Evolutionary conservation across 2,113 vertebrate species (phyloP), one percentile per base, ranked within the genome.

Genomic region (Cardinalis cardinalis): DNA sequence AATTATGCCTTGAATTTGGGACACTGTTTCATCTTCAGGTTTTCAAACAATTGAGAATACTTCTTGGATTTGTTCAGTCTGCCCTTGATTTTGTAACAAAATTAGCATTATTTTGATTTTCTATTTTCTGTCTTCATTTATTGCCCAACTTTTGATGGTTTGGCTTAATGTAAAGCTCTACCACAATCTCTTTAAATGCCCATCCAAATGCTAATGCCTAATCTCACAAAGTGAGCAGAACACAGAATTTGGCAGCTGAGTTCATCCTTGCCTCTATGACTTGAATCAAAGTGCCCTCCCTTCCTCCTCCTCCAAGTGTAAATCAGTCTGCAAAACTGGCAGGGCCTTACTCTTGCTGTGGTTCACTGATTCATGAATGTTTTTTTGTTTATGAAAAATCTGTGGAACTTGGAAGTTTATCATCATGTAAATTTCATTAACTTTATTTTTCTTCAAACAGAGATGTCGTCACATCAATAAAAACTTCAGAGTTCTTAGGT

Each of bases 341-440:
- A 87, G 94, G 92, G 92, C 94, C 84, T 95, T 76, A 73, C 41
- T 76, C 1, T 79, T 86, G 72, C 86, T 95, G 90, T 94, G 95
- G 93, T 89, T 94, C 88, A 89, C 94, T 95, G 75, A 96, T 97
- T 96, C 90, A 84, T 95, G 90, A 97, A 97, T 93, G 93, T 43
- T 56, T 93, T 97, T 97, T 96, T 93, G 91, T 86, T 95, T 81
- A 88, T 80, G 34, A 71, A 84, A 69, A 93, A 88, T 93, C 88
- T 95, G 89, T 97, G 93, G 93, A 94, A 95, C 46, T 79, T 84
- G 82, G 82, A 92, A 93, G 61, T 72, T 90, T 77, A 52, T 87
- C 46, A 75, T 92, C 78, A 69, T 96, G 80, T 95, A 91, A 77
- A 91, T 85, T 77, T 49, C 85, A 87, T 60, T 83, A 79, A 88